A percentile compares a stretch with the other conserved stretches of the same genome.
These are phyloP conservation scores for Passer domesticus DNA, from an alignment of 2,113 vertebrate genomes.

Conservation along the genomic window DNA sequence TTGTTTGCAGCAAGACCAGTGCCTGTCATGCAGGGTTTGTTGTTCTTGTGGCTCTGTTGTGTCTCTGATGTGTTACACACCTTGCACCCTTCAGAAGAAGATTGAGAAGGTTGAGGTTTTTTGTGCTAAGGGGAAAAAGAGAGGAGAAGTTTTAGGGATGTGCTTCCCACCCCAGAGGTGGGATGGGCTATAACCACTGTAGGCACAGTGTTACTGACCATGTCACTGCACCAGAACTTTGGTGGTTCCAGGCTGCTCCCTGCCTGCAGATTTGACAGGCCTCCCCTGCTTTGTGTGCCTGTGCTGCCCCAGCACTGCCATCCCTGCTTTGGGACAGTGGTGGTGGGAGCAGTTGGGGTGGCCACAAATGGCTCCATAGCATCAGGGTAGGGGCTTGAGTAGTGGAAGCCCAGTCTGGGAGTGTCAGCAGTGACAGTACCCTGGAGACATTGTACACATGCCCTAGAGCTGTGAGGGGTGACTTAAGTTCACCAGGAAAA, in stretches of 20 bases:
- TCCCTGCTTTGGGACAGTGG: background rate
- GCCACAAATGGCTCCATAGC: background rate
- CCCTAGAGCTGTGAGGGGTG: background rate
- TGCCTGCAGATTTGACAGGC: background rate
- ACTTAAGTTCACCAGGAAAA: background rate
- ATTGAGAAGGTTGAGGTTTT: background rate
- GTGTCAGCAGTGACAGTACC: background rate
- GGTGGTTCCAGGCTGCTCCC: background rate
- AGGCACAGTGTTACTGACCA: rapidly evolving
- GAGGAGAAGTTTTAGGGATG: background rate
- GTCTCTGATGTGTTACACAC: background rate
- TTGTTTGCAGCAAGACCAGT: background rate
- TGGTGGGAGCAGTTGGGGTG: background rate
- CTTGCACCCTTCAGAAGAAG: background rate
- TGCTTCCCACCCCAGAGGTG: background rate
- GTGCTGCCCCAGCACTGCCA: background rate
- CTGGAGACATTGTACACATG: background rate
- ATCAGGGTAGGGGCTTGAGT: background rate
- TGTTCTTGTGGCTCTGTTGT: background rate
- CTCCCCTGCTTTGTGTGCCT: background rate
- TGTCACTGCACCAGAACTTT: background rate
- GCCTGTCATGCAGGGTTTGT: background rate
- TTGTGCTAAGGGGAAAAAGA: background rate
- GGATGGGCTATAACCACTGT: background rate
- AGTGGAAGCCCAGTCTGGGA: background rate